A percentile compares a stretch with the other conserved stretches of the same genome.
These are phyloP conservation scores for Morbakka virulenta DNA, from an alignment of 30 jellyfish, hydroid and myxozoan genomes.

Conservation along the genomic window DNA sequence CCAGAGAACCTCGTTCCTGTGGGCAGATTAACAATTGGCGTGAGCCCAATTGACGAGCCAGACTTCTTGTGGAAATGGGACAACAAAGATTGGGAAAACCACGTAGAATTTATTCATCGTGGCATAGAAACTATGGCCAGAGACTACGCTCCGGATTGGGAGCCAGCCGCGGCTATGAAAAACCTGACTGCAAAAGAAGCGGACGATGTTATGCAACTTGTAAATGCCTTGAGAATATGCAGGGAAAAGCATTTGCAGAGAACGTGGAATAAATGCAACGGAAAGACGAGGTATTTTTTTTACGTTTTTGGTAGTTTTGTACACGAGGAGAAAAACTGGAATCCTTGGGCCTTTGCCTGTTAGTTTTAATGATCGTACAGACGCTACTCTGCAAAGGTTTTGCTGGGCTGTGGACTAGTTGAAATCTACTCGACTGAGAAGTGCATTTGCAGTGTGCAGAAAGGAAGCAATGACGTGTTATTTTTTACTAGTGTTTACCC, in stretches of 20 bases:
- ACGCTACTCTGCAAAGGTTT: no score
- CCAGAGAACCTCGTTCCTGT: neutral
- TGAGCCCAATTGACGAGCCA: neutral
- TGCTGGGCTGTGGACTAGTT: no score
- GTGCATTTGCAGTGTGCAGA: no score
- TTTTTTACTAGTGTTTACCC: no score
- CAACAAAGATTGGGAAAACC: neutral
- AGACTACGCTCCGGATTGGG: neutral
- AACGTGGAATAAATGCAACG: neutral
- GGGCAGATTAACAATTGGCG: neutral
- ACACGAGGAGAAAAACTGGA: conserved; percentile 23
- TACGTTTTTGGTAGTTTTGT: conserved; percentile 27
- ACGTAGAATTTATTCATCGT: neutral
- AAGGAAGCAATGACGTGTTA: no score
- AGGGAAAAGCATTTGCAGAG: neutral
- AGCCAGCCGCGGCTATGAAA: neutral
- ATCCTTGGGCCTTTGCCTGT: conserved; percentile 27
- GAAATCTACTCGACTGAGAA: no score
- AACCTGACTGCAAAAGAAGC: neutral
- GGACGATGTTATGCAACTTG: neutral
- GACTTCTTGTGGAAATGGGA: neutral
- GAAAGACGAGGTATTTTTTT: neutral
- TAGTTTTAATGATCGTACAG: conserved; percentile 44
- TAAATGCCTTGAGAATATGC: neutral
- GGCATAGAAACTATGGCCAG: neutral